Percentiles rank a stretch among this genome's conserved stretches.
Conservation (phyloP, 2,888 invertebrate species). For the Andricus quercusramuli region DNA sequence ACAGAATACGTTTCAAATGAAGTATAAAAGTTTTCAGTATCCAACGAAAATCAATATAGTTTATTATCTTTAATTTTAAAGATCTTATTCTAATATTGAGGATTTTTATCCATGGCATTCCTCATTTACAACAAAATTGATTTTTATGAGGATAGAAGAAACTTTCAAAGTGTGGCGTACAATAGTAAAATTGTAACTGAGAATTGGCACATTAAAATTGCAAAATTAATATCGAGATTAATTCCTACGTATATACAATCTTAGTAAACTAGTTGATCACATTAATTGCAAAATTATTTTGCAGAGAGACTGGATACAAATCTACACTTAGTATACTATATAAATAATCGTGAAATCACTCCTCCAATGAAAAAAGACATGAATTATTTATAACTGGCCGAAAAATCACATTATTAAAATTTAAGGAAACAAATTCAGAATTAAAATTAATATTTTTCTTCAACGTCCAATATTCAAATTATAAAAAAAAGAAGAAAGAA, state of each 20-base stretch:
- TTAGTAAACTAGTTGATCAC: slow-evolving; percentile 28
- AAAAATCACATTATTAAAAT: background rate
- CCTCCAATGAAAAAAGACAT: background rate
- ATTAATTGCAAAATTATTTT: slow-evolving; percentile 5
- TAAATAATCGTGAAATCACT: slow-evolving; percentile 19
- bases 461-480: too few species aligned
- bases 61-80: background rate
- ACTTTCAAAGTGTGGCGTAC: background rate
- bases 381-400: background rate
- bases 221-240: background rate
- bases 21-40: background rate
- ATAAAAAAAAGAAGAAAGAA: too few species aligned
- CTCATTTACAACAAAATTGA: background rate
- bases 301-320: background rate
- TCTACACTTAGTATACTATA: too few species aligned
- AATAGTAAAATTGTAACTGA: background rate
- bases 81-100: background rate
- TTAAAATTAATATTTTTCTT: too few species aligned
- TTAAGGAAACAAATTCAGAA: too few species aligned
- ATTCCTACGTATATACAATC: slow-evolving; percentile 1
- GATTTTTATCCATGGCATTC: background rate
- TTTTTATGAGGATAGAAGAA: background rate
- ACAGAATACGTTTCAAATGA: background rate
- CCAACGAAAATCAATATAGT: background rate
- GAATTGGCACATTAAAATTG: background rate